Evolutionary conservation across 2,113 vertebrate species (phyloP).

Genomic region (Calidris pugnax): DNA sequence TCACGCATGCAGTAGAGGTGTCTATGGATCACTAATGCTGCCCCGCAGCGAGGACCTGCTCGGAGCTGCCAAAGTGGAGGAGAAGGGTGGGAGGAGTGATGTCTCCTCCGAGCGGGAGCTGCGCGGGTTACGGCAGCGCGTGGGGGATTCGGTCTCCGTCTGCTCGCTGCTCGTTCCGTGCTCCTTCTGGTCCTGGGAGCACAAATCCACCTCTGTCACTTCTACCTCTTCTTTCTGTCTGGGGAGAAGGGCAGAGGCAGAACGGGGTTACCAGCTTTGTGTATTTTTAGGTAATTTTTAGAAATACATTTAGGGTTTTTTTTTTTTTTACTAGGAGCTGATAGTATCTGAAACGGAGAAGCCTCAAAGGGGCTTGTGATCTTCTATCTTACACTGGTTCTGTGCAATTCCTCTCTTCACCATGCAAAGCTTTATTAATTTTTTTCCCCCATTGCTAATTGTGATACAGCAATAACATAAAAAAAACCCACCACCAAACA

Average conservation of each 20-base stretch:
- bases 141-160: not conserved
- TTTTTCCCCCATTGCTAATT: not conserved
- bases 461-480: not conserved
- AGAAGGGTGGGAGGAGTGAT: accelerated
- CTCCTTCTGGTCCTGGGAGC: accelerated
- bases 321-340: not conserved
- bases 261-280: not conserved
- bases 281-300: not conserved
- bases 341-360: not conserved
- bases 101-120: not conserved
- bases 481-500: not conserved
- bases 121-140: accelerated
- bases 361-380: accelerated
- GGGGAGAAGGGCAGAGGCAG: not conserved
- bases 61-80: accelerated
- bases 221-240: not conserved
- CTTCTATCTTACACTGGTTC: not conserved
- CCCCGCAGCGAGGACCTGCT: accelerated
- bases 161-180: not conserved
- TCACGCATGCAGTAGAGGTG: accelerated
- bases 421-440: not conserved
- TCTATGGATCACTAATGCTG: accelerated
- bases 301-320: not conserved
- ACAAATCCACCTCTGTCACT: accelerated
- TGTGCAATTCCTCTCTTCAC: not conserved